Conservation (phyloP, 1,140 invertebrate species). For the Papilio aristodemus region DNA sequence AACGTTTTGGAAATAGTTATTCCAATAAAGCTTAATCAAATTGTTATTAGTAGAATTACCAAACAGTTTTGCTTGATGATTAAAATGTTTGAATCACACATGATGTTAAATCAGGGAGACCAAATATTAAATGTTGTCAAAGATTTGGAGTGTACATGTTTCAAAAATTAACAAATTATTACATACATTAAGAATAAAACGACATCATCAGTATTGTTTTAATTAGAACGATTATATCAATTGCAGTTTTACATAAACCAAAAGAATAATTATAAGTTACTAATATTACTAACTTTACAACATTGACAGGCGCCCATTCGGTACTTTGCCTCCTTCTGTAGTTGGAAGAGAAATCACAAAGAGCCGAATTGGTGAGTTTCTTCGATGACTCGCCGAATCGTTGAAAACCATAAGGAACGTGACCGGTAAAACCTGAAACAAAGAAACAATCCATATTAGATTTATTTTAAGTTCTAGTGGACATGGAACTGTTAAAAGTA, state of each 20-base stretch:
- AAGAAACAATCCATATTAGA: slow-evolving; percentile 17
- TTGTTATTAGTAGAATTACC: too few species aligned
- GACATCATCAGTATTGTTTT: neutral
- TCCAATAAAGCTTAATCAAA: neutral
- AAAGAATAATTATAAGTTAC: neutral
- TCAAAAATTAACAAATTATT: too few species aligned
- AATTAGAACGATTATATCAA: neutral
- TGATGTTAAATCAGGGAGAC: too few species aligned
- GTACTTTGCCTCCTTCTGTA: slow-evolving; percentile 84
- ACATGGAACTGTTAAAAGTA: too few species aligned
- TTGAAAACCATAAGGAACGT: slow-evolving; percentile 84
- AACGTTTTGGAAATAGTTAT: neutral
- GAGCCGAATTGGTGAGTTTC: slow-evolving; percentile 82
- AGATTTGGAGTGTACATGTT: too few species aligned
- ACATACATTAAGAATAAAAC: neutral
- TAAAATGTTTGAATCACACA: too few species aligned
- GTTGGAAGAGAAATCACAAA: slow-evolving; percentile 86
- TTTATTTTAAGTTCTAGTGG: too few species aligned
- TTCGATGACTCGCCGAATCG: slow-evolving; percentile 83
- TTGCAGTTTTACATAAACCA: neutral
- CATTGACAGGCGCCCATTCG: slow-evolving; percentile 85
- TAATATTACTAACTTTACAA: slow-evolving; percentile 70
- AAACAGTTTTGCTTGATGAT: too few species aligned
- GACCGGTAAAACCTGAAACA: slow-evolving; percentile 83
- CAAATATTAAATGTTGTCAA: too few species aligned